A percentile compares a stretch with the other conserved stretches of the same genome.
phyloP scores from a whole-genome alignment of 2,888 invertebrate species.

The Candidula unifasciata region DNA sequence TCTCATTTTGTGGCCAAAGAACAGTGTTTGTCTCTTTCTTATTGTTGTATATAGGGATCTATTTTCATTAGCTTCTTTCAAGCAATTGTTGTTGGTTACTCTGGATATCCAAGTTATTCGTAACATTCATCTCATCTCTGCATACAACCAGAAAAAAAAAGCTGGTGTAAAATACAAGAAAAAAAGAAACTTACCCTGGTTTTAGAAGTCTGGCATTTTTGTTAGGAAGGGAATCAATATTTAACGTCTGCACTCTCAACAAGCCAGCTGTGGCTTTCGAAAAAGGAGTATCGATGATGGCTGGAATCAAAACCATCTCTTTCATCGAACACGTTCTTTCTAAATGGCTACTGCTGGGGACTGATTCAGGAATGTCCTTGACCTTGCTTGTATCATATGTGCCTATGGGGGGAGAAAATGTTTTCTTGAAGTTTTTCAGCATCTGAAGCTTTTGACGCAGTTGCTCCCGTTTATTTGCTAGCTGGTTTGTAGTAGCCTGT shows the following conservation, averaged over 20 bases:
- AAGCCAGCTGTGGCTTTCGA: constrained; percentile 25
- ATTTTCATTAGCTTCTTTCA: too few relatives aligned
- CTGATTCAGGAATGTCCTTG: neutral
- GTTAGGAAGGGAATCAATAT: neutral
- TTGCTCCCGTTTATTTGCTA: constrained; percentile 33
- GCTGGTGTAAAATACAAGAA: too few relatives aligned
- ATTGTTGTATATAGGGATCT: too few relatives aligned
- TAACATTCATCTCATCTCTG: too few relatives aligned
- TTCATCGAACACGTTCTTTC: constrained; percentile 21
- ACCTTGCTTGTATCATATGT: neutral
- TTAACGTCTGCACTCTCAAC: constrained; percentile 38
- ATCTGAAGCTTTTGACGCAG: constrained; percentile 13
- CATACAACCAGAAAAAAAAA: too few relatives aligned
- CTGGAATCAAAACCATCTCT: neutral
- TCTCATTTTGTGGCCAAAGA: too few relatives aligned
- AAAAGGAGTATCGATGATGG: constrained; percentile 9
- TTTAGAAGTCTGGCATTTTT: neutral
- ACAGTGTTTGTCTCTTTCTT: too few relatives aligned
- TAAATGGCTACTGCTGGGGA: neutral
- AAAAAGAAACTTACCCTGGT: constrained; percentile 33
- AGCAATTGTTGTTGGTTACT: too few relatives aligned
- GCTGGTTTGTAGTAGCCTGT: constrained; percentile 3
- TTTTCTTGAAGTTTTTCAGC: constrained; percentile 9
- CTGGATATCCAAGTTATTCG: too few relatives aligned
- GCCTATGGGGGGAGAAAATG: neutral